Percentiles rank a stretch among this genome's conserved stretches.
Evolutionary conservation across 92 coral and sea anemone species (phyloP).

Genomic region (Epizoanthus illoricatus): DNA sequence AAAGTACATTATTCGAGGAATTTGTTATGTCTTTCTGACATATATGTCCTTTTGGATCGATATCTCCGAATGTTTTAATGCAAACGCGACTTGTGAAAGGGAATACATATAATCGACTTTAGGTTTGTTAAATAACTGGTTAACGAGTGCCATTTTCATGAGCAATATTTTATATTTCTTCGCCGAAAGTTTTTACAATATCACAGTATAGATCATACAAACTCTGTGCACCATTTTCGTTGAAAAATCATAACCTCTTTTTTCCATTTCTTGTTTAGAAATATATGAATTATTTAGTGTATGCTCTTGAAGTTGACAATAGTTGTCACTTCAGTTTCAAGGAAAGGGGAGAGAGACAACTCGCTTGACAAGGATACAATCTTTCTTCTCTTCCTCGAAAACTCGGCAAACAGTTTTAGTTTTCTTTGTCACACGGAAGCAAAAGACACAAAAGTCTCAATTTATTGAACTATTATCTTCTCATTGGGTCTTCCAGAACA

Average conservation of each 20-base stretch:
- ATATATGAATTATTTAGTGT: constrained; percentile 2
- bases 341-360: constrained; percentile 9
- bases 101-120: not conserved
- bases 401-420: no score
- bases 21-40: no score
- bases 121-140: constrained; percentile 10
- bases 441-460: no score
- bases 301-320: not conserved
- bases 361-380: no score
- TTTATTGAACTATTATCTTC: not conserved
- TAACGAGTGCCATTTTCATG: not conserved
- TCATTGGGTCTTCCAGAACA: not conserved
- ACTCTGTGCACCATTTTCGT: no score
- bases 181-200: no score
- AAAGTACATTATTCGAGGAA: no score
- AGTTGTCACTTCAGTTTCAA: not conserved
- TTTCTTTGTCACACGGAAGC: no score
- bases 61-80: not conserved
- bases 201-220: no score
- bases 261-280: no score
- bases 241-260: no score
- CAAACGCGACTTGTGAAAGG: not conserved
- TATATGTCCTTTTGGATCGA: not conserved
- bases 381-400: no score
- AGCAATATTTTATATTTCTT: not conserved